Percentiles rank a stretch among this genome's conserved stretches.
Evolutionary conservation across 2,888 invertebrate species (phyloP).

Genomic region (Chelonus formosanus): DNA sequence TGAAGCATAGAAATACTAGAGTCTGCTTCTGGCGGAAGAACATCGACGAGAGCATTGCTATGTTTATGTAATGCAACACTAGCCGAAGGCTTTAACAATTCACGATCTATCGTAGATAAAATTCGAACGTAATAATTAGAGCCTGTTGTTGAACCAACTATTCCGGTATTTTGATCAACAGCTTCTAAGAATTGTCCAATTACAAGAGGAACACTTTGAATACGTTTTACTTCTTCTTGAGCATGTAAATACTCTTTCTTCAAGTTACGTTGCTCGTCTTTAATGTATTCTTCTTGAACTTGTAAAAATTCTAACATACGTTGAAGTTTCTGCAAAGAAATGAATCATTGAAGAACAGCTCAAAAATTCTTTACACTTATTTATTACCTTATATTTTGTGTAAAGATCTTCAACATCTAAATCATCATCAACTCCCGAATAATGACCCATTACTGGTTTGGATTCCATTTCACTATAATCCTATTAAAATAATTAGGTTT

Average conservation of each 20-base stretch:
- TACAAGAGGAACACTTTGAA: slow-evolving; percentile 98
- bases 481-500: slow-evolving; percentile 60
- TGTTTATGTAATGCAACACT: slow-evolving; percentile 99
- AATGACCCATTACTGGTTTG: slow-evolving; percentile 74
- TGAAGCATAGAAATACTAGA: slow-evolving; percentile 98
- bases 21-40: slow-evolving; percentile 98
- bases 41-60: slow-evolving; percentile 99
- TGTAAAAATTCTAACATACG: slow-evolving; percentile 96
- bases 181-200: slow-evolving; percentile 99
- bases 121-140: slow-evolving; percentile 99
- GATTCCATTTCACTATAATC: slow-evolving; percentile 74
- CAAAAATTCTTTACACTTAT: too few relatives aligned
- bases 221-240: slow-evolving; percentile 97
- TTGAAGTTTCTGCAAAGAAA: slow-evolving; percentile 81
- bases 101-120: slow-evolving; percentile 96
- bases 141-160: slow-evolving; percentile 98
- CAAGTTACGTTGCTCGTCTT: slow-evolving; percentile 97
- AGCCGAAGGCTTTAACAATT: slow-evolving; percentile 95
- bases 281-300: slow-evolving; percentile 99
- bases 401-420: slow-evolving; percentile 92
- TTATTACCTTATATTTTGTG: slow-evolving; percentile 88
- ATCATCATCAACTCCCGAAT: slow-evolving; percentile 79
- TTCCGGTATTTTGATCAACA: slow-evolving; percentile 99
- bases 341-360: not conserved
- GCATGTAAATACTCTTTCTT: slow-evolving; percentile 99